Percentiles rank a stretch among this genome's conserved stretches.
These are phyloP conservation scores for Phalera bucephala DNA, from an alignment of 2,888 invertebrate species.

Conservation along the genomic window DNA sequence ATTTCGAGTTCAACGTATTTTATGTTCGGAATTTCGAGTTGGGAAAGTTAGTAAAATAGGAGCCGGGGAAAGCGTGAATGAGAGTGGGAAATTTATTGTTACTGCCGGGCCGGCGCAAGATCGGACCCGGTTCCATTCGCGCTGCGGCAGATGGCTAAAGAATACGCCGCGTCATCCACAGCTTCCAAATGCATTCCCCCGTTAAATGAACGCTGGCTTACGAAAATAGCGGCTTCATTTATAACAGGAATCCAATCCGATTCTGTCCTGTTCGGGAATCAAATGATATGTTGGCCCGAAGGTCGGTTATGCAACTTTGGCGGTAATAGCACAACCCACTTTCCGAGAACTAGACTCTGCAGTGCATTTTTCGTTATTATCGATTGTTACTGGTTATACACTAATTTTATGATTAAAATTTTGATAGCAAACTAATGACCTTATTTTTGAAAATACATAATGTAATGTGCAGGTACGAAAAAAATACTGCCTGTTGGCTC, in stretches of 20 bases:
- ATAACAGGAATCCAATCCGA: conserved; percentile 10
- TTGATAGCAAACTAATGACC: no score
- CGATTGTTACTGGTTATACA: no score
- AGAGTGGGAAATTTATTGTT: conserved; percentile 24
- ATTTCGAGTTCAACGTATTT: conserved; percentile 13
- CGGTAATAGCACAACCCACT: no score
- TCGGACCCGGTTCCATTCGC: conserved; percentile 1
- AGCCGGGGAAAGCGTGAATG: conserved; percentile 21
- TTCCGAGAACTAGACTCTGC: no score
- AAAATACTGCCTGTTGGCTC: no score
- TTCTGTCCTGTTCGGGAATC: conserved; percentile 3
- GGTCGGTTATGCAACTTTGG: no score
- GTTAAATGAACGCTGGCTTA: conserved; percentile 22
- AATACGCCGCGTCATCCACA: conserved; percentile 23
- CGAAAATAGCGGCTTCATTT: conserved; percentile 18
- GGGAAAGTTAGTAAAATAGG: conserved; percentile 21
- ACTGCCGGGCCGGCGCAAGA: conserved; percentile 8
- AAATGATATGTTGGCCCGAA: background rate
- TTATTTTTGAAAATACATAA: no score
- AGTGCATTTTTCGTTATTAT: no score
- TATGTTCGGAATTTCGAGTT: conserved; percentile 12
- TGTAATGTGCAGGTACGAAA: no score
- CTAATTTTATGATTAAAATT: no score
- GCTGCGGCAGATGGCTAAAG: conserved; percentile 15
- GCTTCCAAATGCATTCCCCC: conserved; percentile 22